Evolutionary conservation across 2,113 vertebrate species (phyloP), one percentile per base, ranked within the genome.

Genomic region (Vicugna pacos): DNA sequence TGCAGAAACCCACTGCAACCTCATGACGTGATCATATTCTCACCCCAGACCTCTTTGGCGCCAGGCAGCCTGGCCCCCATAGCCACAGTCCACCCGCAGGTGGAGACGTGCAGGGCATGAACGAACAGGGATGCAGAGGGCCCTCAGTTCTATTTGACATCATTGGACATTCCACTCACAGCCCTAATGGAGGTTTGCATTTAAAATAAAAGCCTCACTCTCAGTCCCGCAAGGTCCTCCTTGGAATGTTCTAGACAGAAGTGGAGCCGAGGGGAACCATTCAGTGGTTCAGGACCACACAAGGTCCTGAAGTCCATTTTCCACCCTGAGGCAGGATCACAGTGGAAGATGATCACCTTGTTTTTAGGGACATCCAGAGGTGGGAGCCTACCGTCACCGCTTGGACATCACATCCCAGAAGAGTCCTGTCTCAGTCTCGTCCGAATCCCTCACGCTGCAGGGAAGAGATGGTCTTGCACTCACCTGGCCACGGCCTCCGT

Each of bases 61-160:
- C 65, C 0, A 10, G 22, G 65, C 6, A 1, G 50, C 11, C 8
- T 4, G 1, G 9, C 26, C 3, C 28, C 52, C 24, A 2, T 0
- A 80, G 30, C 30, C 52, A 38, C 2, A 7, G 67, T 69, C 50
- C 76, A 15, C 7, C 35, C 50, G 19, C 15, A 30, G 19, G 26
- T 64, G 4, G 42, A 48, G 42, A 6, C 1, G 38, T 3, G 8
- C 17, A 12, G 20, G 12, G 58, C 17, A 14, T 32, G 4, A 26
- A 48, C 2, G 13, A 46, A 22, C 85, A 26, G 54, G 35, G 30
- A 0, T 3, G 1, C 5, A 0, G 5, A 8, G 26, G 20, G 12
- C 15, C n/a, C 24, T 50, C 65, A 42, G 16, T 20, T 42, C 50
- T 26, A 54, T 42, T 5, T 22, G 35, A 42, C 38, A 42, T 42